A percentile compares a stretch with the other conserved stretches of the same genome.
phyloP scores from a whole-genome alignment of 30 jellyfish, hydroid and myxozoan species.

The Catostylus mosaicus region DNA sequence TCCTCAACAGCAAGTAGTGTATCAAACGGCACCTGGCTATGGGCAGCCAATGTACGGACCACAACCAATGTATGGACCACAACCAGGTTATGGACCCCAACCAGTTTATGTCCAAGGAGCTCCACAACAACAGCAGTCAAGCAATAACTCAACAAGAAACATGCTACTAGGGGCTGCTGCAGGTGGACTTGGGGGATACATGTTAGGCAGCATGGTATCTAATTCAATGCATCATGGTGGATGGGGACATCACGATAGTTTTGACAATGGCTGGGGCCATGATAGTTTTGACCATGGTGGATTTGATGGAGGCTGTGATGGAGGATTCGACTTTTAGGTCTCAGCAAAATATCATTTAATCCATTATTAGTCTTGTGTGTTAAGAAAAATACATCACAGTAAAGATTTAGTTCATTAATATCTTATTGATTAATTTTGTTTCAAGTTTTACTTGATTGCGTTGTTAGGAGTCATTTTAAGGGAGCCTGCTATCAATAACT shows the following conservation, averaged over 20 bases:
- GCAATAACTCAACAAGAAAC: slow-evolving; percentile 80
- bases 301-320: slow-evolving; percentile 68
- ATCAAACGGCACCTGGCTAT: slow-evolving; percentile 68
- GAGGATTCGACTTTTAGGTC: slow-evolving; percentile 55
- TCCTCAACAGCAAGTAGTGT: slow-evolving; percentile 37
- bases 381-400: not conserved
- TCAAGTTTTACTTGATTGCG: not conserved
- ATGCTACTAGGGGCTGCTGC: slow-evolving; percentile 96
- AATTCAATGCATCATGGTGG: slow-evolving; percentile 69
- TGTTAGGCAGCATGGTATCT: slow-evolving; percentile 83
- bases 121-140: slow-evolving; percentile 83
- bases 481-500: not conserved
- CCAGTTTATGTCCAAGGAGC: slow-evolving; percentile 82
- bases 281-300: slow-evolving; percentile 76
- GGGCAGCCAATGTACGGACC: slow-evolving; percentile 72
- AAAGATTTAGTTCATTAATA: not conserved
- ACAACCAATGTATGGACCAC: slow-evolving; percentile 82
- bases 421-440: not conserved
- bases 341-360: not conserved
- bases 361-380: not conserved
- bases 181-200: slow-evolving; percentile 93
- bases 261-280: slow-evolving; percentile 74
- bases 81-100: slow-evolving; percentile 76
- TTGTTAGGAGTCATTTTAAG: not conserved
- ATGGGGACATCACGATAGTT: slow-evolving; percentile 76